Base-by-base conservation (phyloP, 2,888 invertebrate species). In the Caenorhabditis sp. region DNA sequence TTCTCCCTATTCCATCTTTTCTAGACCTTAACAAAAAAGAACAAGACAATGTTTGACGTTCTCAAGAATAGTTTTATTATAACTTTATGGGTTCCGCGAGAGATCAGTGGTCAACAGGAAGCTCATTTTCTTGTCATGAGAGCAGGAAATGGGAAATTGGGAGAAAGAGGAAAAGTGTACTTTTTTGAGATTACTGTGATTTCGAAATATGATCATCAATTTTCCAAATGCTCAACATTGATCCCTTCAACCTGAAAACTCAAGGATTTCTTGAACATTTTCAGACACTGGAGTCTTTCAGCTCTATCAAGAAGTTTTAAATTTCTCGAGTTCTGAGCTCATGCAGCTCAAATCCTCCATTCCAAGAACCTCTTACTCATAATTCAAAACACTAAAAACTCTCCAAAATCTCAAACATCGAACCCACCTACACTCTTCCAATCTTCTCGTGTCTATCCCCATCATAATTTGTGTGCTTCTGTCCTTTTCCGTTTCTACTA, bases 121-220 rank as follows among this genome's bases (percentile, higher is more conserved):
- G 47, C 64, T 28, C 47, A 64, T 64, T 64, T 64, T 47, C 64
- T 47, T 64, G 64, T 64, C 64, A 64, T 26, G 47, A 64, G 47
- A 63, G 16, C 12, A 10, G 54, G 26, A 54, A 54, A 26, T 24
- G 54, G 26, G 54, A 26, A 54, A 14, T 24, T 41, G 61, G 14
- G 35, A 35, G 19, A 19, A 19, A n/a, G 38, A 41, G 58, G 24
- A 26, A 31, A 31, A 7, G 31, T 61, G 41, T 61, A 61, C 61
- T 61, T 41, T n/a, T 22, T 35, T 19, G 35, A 19, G 38, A 19
- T 35, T 59, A 12, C 24, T 26, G 10, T 54, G 47, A n/a, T 47
- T 47, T 47, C 47, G 19, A 47, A 19, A 38, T 38, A 4, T 31
- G 31, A 7, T 6, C 31, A 31, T 8, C 8, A 35, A 8, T 35